Evolutionary conservation across 2,797 vertebrate species (phyloP), one percentile per base, ranked within the genome.

Genomic region (Sus cebifrons): DNA sequence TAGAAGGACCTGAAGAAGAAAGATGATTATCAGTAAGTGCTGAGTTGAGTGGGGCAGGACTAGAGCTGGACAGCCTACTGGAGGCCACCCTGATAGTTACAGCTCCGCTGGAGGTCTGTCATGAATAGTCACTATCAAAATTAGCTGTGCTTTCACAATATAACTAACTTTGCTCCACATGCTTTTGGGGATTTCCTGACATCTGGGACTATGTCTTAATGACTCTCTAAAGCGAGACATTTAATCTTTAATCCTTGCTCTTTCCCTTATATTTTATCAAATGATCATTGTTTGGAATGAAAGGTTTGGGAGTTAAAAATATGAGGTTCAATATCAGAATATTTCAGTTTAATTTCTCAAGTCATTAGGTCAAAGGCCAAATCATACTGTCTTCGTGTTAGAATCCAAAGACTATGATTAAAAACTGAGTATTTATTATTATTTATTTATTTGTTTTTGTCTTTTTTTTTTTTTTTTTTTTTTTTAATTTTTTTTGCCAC

Each of bases 291-390:
- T 84, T 85, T 62, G 14, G 60, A 87, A 75, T 23, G 85, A 91
- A 23, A 73, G 16, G 3, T 75, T 91, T 83, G 5, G n/a, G 86
- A 91, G 54, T 91, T 78, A 54, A 91, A 91, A 68, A 79, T 71
- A 44, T 29, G 13, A 75, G 8, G 21, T 75, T 75, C 4, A 49
- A 13, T 68, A 82, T 68, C 71, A 74, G 29, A 32, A 90, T 70
- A 77, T 86, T 86, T 36, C 36, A 17, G n/a, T 75, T 74, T 65
- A 91, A 85, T 52, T 62, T 75, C 44, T 49, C 44, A 74, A 81
- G 71, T 75, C 20, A 32, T 86, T 77, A 83, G 16, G 32, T 65
- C 70, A 83, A 94, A 65, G 58, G 64, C 67, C 18, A 90, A 92
- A 56, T 18, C 70, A 94, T 25, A 68, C 6, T n/a, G 17, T 70